phyloP scores from a whole-genome alignment of 2,888 invertebrate genomes.

The Tupiocoris notatus region DNA sequence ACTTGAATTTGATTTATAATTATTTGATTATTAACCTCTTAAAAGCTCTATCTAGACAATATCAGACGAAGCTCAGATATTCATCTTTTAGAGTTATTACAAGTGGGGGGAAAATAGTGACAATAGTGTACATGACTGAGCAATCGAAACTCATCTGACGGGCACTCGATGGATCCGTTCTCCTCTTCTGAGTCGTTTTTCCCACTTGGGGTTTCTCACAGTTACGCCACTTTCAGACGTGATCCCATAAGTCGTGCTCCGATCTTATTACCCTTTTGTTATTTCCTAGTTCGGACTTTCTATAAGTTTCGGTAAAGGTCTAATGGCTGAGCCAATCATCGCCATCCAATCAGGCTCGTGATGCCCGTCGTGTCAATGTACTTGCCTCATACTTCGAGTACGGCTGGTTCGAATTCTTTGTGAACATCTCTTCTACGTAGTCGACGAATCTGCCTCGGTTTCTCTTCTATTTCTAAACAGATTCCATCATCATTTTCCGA shows the following conservation, averaged over 20 bases:
- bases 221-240: constrained; percentile 39
- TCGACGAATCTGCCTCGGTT: too few species aligned
- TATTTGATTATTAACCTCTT: too few species aligned
- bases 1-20: too few species aligned
- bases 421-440: too few species aligned
- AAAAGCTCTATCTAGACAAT: too few species aligned
- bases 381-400: constrained; percentile 33
- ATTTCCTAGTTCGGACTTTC: constrained; percentile 44
- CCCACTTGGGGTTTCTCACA: constrained; percentile 30
- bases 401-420: background rate
- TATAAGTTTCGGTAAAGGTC: constrained; percentile 43
- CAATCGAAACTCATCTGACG: too few species aligned
- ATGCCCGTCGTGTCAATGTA: constrained; percentile 38
- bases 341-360: constrained; percentile 38
- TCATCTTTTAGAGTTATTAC: too few species aligned
- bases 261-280: constrained; percentile 40
- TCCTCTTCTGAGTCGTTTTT: too few species aligned
- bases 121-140: too few species aligned
- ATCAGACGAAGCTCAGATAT: too few species aligned
- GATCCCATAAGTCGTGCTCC: constrained; percentile 36
- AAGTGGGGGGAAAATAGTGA: too few species aligned
- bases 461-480: constrained; percentile 28
- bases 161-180: too few species aligned
- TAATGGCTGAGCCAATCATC: constrained; percentile 41
- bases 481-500: constrained; percentile 27